These are phyloP conservation scores for Idaea aversata DNA, from an alignment of 2,888 invertebrate species.

Conservation along the genomic window DNA sequence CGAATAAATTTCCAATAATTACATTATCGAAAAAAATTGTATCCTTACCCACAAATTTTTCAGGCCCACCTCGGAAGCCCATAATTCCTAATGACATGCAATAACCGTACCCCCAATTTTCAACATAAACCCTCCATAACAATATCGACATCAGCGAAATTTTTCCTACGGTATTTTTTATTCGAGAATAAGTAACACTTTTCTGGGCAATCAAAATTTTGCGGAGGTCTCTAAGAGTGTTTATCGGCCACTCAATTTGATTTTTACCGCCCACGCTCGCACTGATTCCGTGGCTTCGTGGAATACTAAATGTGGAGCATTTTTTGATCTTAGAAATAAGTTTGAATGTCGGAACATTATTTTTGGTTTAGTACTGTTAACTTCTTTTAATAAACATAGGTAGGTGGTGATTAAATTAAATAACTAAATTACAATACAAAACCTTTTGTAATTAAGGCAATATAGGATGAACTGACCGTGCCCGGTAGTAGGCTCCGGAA, in stretches of 20 bases:
- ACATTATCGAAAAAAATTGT: constrained; percentile 71
- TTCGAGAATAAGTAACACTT: constrained; percentile 79
- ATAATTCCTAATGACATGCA: constrained; percentile 81
- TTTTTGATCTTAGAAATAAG: not conserved
- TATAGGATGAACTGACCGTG: no score
- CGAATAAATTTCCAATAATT: constrained; percentile 79
- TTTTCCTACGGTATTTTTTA: constrained; percentile 63
- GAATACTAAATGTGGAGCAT: constrained; percentile 12
- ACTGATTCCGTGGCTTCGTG: constrained; percentile 61
- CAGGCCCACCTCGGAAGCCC: constrained; percentile 69
- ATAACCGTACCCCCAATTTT: constrained; percentile 81
- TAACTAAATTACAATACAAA: no score
- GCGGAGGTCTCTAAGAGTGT: constrained; percentile 53
- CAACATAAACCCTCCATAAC: constrained; percentile 80
- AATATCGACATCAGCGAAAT: constrained; percentile 80
- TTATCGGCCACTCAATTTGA: constrained; percentile 79
- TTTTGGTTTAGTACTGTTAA: no score
- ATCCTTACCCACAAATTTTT: constrained; percentile 65
- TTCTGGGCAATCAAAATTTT: constrained; percentile 77
- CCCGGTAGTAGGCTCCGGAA: no score
- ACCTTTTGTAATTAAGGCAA: no score
- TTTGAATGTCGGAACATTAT: not conserved
- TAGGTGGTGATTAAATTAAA: no score
- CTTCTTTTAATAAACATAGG: no score
- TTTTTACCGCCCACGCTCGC: constrained; percentile 62